A percentile compares a stretch with the other conserved stretches of the same genome.
These are phyloP conservation scores for Cinara cedri DNA, from an alignment of 2,888 invertebrate species.

Conservation along the genomic window DNA sequence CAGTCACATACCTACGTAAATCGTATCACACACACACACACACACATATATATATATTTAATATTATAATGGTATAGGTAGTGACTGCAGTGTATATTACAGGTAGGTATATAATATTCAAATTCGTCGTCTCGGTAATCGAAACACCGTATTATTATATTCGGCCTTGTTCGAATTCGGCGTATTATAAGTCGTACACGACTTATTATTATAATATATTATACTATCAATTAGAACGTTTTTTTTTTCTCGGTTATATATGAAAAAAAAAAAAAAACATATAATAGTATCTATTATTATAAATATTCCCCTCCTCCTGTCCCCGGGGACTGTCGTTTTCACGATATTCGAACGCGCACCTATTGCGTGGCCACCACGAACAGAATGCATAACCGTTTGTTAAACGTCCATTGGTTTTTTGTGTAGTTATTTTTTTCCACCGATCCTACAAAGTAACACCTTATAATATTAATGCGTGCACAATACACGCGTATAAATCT, in stretches of 20 bases:
- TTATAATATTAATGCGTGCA: not conserved
- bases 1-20: constrained; percentile 2
- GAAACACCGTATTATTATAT: constrained; percentile 32
- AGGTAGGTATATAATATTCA: not conserved
- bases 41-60: not conserved
- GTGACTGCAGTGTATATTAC: too few species aligned
- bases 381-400: constrained; percentile 4
- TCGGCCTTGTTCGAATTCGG: constrained; percentile 45
- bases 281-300: constrained; percentile 5
- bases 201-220: too few species aligned
- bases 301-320: too few species aligned
- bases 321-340: not conserved
- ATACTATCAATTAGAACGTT: constrained; percentile 40
- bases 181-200: too few species aligned
- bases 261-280: not conserved
- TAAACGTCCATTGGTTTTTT: constrained; percentile 5
- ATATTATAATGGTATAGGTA: not conserved
- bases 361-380: not conserved
- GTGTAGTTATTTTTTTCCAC: not conserved
- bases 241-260: too few species aligned
- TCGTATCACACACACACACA: too few species aligned
- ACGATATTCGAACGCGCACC: not conserved
- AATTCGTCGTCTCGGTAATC: constrained; percentile 36
- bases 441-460: too few species aligned
- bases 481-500: not conserved